These are phyloP conservation scores for Chromis chromis DNA, from an alignment of 2,797 vertebrate genomes.

Conservation along the genomic window DNA sequence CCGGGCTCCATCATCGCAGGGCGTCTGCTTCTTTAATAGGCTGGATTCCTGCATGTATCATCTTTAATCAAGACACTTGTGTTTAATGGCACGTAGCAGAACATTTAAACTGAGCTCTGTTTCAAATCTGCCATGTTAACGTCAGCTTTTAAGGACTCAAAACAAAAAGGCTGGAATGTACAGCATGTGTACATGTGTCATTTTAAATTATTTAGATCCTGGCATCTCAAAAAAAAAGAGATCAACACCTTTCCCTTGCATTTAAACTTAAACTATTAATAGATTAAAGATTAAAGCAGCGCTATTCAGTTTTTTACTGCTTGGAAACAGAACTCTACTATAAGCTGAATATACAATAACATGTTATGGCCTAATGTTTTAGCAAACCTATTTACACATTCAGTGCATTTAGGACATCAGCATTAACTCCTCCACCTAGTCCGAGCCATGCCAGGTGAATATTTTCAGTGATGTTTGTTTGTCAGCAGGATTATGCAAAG, in stretches of 20 bases:
- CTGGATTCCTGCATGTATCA: conserved; percentile 40
- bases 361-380: background rate
- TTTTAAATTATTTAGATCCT: background rate
- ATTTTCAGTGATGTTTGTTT: no score
- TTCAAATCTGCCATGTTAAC: background rate
- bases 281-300: background rate
- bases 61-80: conserved; percentile 40
- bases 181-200: conserved; percentile 3
- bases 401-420: background rate
- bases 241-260: no score
- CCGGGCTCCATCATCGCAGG: conserved; percentile 42
- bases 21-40: conserved; percentile 33
- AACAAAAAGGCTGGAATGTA: background rate
- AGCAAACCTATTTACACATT: background rate
- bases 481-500: no score
- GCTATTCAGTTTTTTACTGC: no score
- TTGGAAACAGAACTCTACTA: background rate
- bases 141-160: conserved; percentile 23
- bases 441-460: no score
- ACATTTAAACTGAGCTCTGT: conserved; percentile 16
- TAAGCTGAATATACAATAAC: background rate
- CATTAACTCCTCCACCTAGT: background rate
- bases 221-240: no score
- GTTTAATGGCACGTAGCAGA: conserved; percentile 4
- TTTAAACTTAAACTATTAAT: no score